phyloP scores from a whole-genome alignment of 2,888 invertebrate species.

The Gastrophysa polygoni region DNA sequence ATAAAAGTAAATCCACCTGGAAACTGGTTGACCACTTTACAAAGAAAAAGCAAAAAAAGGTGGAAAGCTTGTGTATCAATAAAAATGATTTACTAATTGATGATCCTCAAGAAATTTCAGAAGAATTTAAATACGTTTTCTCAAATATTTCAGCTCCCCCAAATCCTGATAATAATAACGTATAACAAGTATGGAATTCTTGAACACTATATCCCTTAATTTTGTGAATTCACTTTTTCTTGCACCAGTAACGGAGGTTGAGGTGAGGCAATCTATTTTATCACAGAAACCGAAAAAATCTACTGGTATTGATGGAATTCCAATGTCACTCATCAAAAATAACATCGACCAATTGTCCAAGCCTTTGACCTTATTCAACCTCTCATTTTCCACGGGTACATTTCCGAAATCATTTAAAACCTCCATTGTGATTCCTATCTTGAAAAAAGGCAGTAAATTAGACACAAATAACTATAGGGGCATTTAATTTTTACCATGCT shows the following conservation, averaged over 20 bases:
- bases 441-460: not conserved
- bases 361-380: not conserved
- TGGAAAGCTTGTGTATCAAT: not conserved
- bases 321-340: not conserved
- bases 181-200: not conserved
- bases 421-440: not conserved
- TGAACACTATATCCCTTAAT: not conserved
- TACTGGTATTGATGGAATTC: not conserved
- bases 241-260: not conserved
- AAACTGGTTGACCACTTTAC: not conserved
- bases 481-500: not conserved
- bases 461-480: not conserved
- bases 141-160: too few relatives aligned
- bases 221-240: not conserved
- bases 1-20: not conserved
- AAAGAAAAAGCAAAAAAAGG: not conserved
- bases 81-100: not conserved
- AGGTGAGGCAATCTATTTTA: too few relatives aligned
- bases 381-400: not conserved
- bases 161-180: not conserved
- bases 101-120: not conserved
- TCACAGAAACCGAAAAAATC: not conserved
- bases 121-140: too few relatives aligned
- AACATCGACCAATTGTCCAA: not conserved
- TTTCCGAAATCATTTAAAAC: not conserved